Evolutionary conservation across 2,888 invertebrate species (phyloP), one percentile per base, ranked within the genome.

Genomic region (Apamea monoglypha): DNA sequence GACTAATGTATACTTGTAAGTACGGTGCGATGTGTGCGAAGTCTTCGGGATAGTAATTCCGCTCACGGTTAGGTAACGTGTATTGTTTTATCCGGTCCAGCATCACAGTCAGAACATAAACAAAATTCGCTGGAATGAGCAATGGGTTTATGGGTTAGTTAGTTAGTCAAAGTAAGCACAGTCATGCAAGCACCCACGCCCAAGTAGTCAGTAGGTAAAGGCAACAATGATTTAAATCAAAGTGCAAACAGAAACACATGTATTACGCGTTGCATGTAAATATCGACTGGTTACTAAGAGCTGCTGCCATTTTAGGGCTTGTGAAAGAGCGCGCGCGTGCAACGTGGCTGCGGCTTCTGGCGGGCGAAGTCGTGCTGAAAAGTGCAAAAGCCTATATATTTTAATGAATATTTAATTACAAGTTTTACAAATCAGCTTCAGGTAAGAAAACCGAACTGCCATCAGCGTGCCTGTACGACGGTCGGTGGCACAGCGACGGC

Each of bases 391-490:
- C 47, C 0, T 66, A 16, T 25, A 66, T 14, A 7, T 66, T 66
- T 40, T 25, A 40, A 10, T 67, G 8, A 67, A 25, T 36, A 70
- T 32, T 25, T 32, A 6, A 53, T 36, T 47, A 32, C 8, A 10
- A 36, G 25, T 70, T 7, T 66, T 25, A 21, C 6, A 25, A 32
- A 61, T 50, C 25, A 80, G 73, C 78, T 85, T 56, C 79, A 85
- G 86, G 80, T 44, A 36, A 84, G 2, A 44, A 86, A 1, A 82
- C 87, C 6, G 87, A 80, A 63, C 81, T 92, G 18, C 92, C 93
- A 7, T 84, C 90, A 89, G 98, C 98, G 80, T 98, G 98, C 93
- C 96, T 97, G 92, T 98, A 98, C 95, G 98, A 98, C 90, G 98
- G 98, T 50, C 97, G 97, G 78, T 97, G 97, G 95, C 98, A 98